Evolutionary conservation across 2,797 vertebrate species (phyloP).

Genomic region (Oreochromis grahami): DNA sequence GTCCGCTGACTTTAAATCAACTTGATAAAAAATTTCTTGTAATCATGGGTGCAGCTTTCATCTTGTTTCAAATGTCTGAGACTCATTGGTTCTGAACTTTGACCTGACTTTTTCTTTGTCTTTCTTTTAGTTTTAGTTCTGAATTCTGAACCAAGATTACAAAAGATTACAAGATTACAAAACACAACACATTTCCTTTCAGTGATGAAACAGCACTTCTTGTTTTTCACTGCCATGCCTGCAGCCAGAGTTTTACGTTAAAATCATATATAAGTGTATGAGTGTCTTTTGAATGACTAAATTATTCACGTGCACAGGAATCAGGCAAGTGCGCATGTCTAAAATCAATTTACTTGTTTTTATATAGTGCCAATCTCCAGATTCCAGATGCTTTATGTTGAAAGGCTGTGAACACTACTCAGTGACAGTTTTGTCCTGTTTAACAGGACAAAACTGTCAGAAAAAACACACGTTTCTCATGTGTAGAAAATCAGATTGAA

Average conservation of each 20-base stretch:
- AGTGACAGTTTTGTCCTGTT: not conserved
- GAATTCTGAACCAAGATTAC: not conserved
- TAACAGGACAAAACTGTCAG: not conserved
- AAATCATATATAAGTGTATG: not conserved
- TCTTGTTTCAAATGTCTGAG: not conserved
- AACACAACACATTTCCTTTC: not conserved
- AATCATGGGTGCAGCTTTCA: not conserved
- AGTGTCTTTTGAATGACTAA: not conserved
- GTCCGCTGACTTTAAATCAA: too few species aligned
- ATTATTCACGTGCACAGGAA: accelerated
- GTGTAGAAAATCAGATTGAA: not conserved
- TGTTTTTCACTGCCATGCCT: not conserved
- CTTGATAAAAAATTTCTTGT: not conserved
- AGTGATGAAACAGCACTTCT: not conserved
- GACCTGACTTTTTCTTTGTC: not conserved
- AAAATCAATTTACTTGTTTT: not conserved
- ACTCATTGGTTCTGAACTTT: not conserved
- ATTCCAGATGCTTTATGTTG: not conserved
- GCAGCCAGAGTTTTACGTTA: not conserved
- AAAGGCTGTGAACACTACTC: not conserved
- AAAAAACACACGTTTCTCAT: not conserved
- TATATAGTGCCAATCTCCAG: not conserved
- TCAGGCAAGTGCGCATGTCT: not conserved
- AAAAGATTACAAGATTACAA: not conserved
- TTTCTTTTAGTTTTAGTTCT: not conserved